Percentiles rank a stretch among this genome's conserved stretches.
These are phyloP conservation scores for Oophaga sylvatica DNA, from an alignment of 2,797 vertebrate genomes.

Conservation along the genomic window DNA sequence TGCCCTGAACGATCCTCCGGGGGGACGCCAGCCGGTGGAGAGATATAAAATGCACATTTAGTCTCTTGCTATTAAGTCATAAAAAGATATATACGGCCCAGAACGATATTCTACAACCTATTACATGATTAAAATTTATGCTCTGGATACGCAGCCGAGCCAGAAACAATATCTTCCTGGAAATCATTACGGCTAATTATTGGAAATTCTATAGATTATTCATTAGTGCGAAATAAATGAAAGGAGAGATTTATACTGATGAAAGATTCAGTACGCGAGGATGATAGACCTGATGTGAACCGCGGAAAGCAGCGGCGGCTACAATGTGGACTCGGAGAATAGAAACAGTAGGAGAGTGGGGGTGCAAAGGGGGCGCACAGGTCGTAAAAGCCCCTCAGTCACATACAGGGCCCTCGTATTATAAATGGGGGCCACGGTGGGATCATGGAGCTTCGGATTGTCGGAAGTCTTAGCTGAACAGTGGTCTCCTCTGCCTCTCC, in stretches of 20 bases:
- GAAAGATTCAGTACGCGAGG: constrained; percentile 30
- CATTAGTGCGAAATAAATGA: constrained; percentile 55
- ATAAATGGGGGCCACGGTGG: not conserved
- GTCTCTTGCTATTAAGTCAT: constrained; percentile 47
- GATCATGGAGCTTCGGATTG: not conserved
- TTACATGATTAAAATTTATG: constrained; percentile 60
- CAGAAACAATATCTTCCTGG: constrained; percentile 55
- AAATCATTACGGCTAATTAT: constrained; percentile 61
- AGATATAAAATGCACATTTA: constrained; percentile 17
- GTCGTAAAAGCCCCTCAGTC: not conserved
- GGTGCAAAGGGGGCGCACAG: not conserved
- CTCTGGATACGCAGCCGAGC: constrained; percentile 26
- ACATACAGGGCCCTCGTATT: not conserved
- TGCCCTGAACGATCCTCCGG: not conserved
- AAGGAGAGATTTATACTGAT: constrained; percentile 50
- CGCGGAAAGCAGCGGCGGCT: not conserved
- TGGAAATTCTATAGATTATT: constrained; percentile 59
- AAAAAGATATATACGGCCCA: constrained; percentile 52
- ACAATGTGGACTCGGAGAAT: not conserved
- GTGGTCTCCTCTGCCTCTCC: no score
- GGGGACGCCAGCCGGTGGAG: constrained; percentile 1
- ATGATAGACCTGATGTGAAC: constrained; percentile 29
- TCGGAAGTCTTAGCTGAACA: no score
- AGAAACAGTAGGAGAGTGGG: not conserved
- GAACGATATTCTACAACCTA: constrained; percentile 51